These are phyloP conservation scores for Sylvietta virens DNA, from an alignment of 2,113 vertebrate species.

Conservation along the genomic window DNA sequence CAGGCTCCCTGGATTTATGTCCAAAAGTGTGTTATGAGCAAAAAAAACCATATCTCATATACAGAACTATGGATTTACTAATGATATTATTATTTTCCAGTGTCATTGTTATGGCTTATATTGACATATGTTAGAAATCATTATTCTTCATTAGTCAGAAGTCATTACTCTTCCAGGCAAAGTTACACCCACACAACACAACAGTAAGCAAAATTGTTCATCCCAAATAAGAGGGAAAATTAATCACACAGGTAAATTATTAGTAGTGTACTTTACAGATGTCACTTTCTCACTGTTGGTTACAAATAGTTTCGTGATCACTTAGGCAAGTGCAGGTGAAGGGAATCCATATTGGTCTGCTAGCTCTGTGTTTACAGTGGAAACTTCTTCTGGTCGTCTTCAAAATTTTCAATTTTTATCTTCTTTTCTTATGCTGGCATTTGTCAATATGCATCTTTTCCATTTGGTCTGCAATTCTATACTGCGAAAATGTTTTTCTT, in stretches of 20 bases:
- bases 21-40: background rate
- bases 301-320: accelerated
- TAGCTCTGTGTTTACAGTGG: background rate
- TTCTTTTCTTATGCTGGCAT: background rate
- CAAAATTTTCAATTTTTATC: background rate
- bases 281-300: background rate
- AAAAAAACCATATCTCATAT: background rate
- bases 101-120: background rate
- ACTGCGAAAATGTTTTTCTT: background rate
- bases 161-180: background rate
- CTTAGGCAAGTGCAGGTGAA: background rate
- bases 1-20: background rate
- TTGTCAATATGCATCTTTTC: background rate
- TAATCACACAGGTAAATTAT: background rate
- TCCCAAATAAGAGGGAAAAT: background rate
- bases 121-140: background rate
- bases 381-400: background rate
- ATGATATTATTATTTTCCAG: no score
- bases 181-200: background rate
- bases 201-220: background rate
- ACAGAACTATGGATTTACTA: background rate
- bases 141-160: background rate
- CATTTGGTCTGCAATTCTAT: background rate
- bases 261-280: background rate
- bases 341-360: no score